Evolutionary conservation across 2,113 vertebrate genomes (phyloP), one percentile per base, ranked within the genome.

Genomic region (Apodemus speciosus): DNA sequence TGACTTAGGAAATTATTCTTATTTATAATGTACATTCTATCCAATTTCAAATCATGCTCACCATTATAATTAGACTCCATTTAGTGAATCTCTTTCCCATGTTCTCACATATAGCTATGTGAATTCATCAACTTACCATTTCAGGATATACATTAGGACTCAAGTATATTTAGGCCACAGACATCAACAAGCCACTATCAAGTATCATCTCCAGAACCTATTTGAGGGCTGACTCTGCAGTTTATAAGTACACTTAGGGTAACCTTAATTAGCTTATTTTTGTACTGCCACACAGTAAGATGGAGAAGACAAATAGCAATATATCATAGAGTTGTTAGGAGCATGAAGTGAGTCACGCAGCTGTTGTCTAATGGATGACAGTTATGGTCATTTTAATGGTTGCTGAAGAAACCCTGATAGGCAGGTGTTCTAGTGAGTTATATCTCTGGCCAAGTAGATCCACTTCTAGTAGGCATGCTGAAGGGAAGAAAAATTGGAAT

Each of bases 1-100:
- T 88, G 77, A 85, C 72, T 86, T 76, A 81, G 32, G 18, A 94
- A 92, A 92, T 0, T 40, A 35, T 64, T 92, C 40, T 81, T 68
- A 58, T 60, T 79, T 0, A 8, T 38, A 92, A 27, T 56, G 32
- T 30, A 46, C 11, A 2, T 18, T 62, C 27, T 35, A 81, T 51
- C 38, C 18, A 20, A 15, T 92, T 92, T 76, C 79, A 94, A 71
- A 71, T 76, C 85, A 4, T 38, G 49, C 51, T 76, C 69, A 15
- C 35, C 18, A 80, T 86, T 73, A 30, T 75, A 73, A 95, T 83
- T 75, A 69, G 49, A 88, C 4, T 62, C 8, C 38, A 72, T 9
- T 43, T 71, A 85, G 76, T 85, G 51, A 92, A 51, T 18, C 11
- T 72, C 21, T 88, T 77, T 76, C 13, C 68, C 51, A 40, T 21